phyloP scores from a whole-genome alignment of 2,797 vertebrate genomes.

The Etheostoma nigrum region DNA sequence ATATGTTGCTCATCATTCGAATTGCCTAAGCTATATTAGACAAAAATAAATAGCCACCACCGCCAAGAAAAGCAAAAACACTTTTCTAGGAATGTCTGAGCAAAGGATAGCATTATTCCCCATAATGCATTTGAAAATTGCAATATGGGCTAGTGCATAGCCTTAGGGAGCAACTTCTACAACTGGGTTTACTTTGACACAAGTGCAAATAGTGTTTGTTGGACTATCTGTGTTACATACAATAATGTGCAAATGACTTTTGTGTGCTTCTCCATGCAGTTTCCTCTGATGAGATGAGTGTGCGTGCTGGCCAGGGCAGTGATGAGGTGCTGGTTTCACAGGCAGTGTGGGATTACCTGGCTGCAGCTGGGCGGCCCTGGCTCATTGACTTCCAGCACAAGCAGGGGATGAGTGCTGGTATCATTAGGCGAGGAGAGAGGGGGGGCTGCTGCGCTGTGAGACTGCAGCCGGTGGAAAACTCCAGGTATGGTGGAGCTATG shows the following conservation, averaged over 20 bases:
- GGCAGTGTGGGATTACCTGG: conserved; percentile 97
- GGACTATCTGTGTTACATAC: conserved; percentile 7
- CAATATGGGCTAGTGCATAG: not conserved
- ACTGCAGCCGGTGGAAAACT: conserved; percentile 88
- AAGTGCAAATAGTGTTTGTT: conserved; percentile 20
- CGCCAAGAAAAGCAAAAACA: conserved; percentile 24
- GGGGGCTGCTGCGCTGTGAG: conserved; percentile 94
- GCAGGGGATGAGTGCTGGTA: conserved; percentile 91
- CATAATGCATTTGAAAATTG: conserved; percentile 21
- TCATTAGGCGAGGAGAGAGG: conserved; percentile 91
- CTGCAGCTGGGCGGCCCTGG: conserved; percentile 90
- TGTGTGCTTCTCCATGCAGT: conserved; percentile 77
- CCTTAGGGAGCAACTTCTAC: conserved; percentile 4
- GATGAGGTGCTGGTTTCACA: conserved; percentile 96
- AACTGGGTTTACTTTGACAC: conserved; percentile 10
- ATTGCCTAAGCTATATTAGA: not conserved
- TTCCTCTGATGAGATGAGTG: conserved; percentile 90
- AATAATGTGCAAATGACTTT: conserved; percentile 40
- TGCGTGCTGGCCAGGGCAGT: conserved; percentile 90
- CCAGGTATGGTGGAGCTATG: conserved; percentile 78
- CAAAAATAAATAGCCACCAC: not conserved
- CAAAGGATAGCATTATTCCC: conserved; percentile 10
- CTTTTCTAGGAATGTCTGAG: conserved; percentile 8
- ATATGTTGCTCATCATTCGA: not conserved
- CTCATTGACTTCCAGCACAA: conserved; percentile 94